Percentiles rank a stretch among this genome's conserved stretches.
phyloP scores from a whole-genome alignment of 1,140 invertebrate species.

The Papilio xuthus region DNA sequence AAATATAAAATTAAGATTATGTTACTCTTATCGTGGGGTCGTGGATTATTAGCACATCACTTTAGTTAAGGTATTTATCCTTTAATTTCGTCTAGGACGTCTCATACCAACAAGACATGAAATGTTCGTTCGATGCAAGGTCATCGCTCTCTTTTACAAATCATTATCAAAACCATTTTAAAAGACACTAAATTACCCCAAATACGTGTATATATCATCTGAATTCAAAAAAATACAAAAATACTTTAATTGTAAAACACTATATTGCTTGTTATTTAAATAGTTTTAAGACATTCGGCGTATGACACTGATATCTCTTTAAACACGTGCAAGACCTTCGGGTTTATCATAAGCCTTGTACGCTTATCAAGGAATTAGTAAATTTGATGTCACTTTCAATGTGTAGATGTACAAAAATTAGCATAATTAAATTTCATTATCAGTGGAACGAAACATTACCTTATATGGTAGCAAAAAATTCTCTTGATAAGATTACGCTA shows the following conservation, averaged over 20 bases:
- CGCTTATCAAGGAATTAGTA: not conserved
- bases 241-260: not conserved
- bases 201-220: not conserved
- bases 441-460: slow-evolving; percentile 49
- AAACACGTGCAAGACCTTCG: not conserved
- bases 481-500: slow-evolving; percentile 48
- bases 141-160: not conserved
- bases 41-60: not conserved
- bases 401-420: slow-evolving; percentile 15
- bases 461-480: slow-evolving; percentile 58
- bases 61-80: too few species aligned
- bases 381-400: not conserved
- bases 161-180: not conserved
- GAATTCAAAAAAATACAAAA: not conserved
- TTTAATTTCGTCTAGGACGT: not conserved
- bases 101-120: not conserved
- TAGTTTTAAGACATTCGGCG: not conserved
- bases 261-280: not conserved
- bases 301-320: not conserved
- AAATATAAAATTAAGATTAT: not conserved
- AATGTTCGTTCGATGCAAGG: not conserved
- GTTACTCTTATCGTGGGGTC: not conserved
- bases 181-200: not conserved
- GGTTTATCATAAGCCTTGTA: slow-evolving; percentile 8
- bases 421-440: slow-evolving; percentile 40